phyloP scores from a whole-genome alignment of 2,797 vertebrate species.

The Tolypeutes matacus region DNA sequence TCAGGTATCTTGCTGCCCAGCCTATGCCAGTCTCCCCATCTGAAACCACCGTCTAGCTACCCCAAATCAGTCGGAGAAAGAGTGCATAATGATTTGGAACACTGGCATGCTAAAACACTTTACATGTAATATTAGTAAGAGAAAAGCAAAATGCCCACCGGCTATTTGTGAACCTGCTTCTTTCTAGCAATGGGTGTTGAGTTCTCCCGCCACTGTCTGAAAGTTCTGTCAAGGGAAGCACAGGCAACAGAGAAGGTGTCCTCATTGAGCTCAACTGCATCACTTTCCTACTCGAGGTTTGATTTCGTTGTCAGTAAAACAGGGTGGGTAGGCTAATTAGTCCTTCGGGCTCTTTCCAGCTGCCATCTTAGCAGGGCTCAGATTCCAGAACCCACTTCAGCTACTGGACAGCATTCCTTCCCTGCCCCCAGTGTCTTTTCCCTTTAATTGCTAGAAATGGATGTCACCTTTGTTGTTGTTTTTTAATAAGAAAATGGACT shows the following conservation, averaged over 20 bases:
- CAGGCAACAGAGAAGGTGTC: background rate
- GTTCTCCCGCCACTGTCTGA: background rate
- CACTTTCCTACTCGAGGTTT: background rate
- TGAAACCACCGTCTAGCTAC: background rate
- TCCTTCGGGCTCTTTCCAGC: too few species aligned
- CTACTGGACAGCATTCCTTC: background rate
- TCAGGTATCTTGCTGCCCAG: background rate
- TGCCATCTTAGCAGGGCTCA: background rate
- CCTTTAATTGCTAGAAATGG: accelerated
- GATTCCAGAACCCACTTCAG: too few species aligned
- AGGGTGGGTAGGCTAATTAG: too few species aligned
- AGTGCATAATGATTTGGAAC: too few species aligned
- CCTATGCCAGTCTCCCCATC: too few species aligned
- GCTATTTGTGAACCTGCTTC: background rate
- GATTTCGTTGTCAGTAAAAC: too few species aligned
- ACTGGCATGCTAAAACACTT: background rate
- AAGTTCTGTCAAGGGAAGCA: background rate
- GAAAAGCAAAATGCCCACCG: background rate
- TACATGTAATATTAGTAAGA: too few species aligned
- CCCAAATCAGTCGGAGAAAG: background rate
- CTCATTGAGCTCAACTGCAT: background rate
- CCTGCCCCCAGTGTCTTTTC: background rate
- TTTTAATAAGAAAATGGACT: background rate
- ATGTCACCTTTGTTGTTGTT: background rate
- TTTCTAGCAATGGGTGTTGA: background rate